Base-by-base conservation (phyloP, 2,888 invertebrate species). In the Tetramorium bicarinatum region DNA sequence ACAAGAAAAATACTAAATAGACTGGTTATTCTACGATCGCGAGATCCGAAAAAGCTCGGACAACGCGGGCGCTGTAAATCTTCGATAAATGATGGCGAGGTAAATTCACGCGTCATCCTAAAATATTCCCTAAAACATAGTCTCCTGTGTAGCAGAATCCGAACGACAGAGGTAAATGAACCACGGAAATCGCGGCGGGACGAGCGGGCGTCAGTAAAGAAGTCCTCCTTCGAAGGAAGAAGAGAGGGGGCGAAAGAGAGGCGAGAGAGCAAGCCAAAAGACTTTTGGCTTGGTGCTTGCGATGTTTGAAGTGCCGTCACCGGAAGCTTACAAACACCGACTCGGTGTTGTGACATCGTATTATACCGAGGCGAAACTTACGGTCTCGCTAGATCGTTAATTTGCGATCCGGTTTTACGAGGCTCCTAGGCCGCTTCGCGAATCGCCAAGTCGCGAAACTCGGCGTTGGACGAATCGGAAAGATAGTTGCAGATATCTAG, bases 231-330 rank as follows among this genome's bases (percentile, higher is more conserved):
- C 56, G 81, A 56, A 47, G 69, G 34, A 54, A n/a, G 41, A 41
- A 77, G 13, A 66, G 54, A 76, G 52, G 41, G n/a, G 69, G 29
- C 44, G 29, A 44, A 8, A n/a, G 69, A 47, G 62, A 44, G 18
- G 21, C 44, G 11, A 79, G 47, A 34, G 29, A 41, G 71, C 59
- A 29, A 41, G 69, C 88, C 83, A 85, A 77, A 84, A 85, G 85
- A 91, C 91, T 92, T 93, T 93, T 93, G 93, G 93, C 93, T 92
- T 89, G 88, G 84, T 91, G 92, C 92, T 93, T 87, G 93, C 92
- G 91, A 94, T 95, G 95, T 95, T 95, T 95, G 94, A 95, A 94
- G 94, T 95, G 92, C 93, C 94, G 93, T 95, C 95, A 92, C 92
- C 91, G 91, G 93, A 91, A 94, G 95, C 95, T 95, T 95, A 95